Base-by-base conservation (phyloP, 2,888 invertebrate genomes). In the Callinectes sapidus region DNA sequence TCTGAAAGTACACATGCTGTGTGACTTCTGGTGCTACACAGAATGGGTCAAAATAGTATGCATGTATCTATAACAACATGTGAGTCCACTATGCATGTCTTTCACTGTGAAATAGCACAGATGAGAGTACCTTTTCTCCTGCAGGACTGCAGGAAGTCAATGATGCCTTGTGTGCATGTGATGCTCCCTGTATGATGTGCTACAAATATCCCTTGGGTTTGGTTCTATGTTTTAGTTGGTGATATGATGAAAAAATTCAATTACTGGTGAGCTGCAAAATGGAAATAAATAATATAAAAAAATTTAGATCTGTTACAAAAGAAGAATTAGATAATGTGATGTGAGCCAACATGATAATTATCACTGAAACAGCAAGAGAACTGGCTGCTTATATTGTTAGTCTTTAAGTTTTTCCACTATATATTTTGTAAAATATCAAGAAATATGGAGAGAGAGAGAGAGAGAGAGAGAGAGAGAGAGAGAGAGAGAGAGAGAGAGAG, bases 21-120 rank as follows among this genome's bases (percentile, higher is more conserved):
- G 90, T 92, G 90, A 90, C 92, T 88, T 92, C 90, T 90, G 77
- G 39, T 87, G 88, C 90, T 90, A 88, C 89, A 77, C 90, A 92
- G 90, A 61, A 92, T 87, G 90, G 90, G 90, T 92, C 85, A 90
- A 92, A 90, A 66, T 39, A 39, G 39, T 85, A 28, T 23, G 14
- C n/a, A 54, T 54, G 32, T 71, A 88, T 88, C 61, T 90, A 90
- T 81, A 66, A 89, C 61, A 90, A 77, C 39, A 87, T 61, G 90
- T 92, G 90, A 93, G 66, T 90, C 55, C 89, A n/a, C 91, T 93
- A 91, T 39, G 39, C 39, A 39, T 87, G 87, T 85, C 85, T 89
- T 90, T 81, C 32, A 85, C 66, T 89, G 92, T 92, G 90, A 92
- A 90, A 28, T 28, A 28, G 71, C 32, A 35, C 35, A 81, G 81